Conservation (phyloP, 2,888 invertebrate species). For the Tetheella fluctuosa region DNA sequence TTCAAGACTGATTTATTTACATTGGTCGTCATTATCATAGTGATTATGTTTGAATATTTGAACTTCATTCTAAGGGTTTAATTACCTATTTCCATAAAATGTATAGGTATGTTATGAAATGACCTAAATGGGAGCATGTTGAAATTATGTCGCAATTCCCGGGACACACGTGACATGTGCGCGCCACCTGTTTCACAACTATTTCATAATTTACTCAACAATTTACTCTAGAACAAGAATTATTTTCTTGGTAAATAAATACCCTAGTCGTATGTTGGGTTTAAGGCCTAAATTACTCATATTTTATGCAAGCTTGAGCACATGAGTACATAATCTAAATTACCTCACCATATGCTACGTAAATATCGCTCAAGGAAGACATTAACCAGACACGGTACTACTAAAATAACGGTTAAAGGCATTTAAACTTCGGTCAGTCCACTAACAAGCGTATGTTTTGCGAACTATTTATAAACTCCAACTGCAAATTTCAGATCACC, state of each 20-base stretch:
- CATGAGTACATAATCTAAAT: too few relatives aligned
- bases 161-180: not conserved
- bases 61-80: too few relatives aligned
- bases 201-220: not conserved
- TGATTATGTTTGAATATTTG: too few relatives aligned
- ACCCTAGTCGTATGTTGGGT: too few relatives aligned
- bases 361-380: not conserved
- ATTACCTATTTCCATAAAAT: not conserved
- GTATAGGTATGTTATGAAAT: not conserved
- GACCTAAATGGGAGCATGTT: not conserved
- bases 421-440: not conserved
- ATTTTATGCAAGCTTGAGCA: too few relatives aligned
- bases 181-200: not conserved
- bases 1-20: too few relatives aligned
- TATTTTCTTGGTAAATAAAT: too few relatives aligned
- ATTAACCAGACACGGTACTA: not conserved
- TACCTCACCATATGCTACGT: not conserved
- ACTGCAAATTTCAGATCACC: conserved; percentile 67
- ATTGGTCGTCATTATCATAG: too few relatives aligned
- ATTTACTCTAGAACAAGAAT: not conserved
- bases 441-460: not conserved
- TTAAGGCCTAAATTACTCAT: too few relatives aligned
- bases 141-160: not conserved
- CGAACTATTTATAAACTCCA: conserved; percentile 21
- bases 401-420: not conserved